Percentiles rank a stretch among this genome's conserved stretches.
phyloP scores from a whole-genome alignment of 2,888 invertebrate genomes.

The Leucophora obtusa region DNA sequence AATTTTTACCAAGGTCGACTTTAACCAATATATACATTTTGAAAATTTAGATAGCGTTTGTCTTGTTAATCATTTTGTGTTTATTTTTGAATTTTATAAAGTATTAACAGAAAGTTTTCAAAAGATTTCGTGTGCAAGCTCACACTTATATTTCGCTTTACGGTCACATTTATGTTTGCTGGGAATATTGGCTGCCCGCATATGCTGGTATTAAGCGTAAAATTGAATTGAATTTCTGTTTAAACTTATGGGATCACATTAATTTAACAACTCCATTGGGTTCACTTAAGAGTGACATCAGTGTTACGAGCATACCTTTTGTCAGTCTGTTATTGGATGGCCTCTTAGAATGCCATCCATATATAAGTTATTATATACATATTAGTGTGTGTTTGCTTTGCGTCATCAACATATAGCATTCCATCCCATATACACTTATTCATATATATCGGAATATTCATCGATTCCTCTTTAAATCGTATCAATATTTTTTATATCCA shows the following conservation, averaged over 20 bases:
- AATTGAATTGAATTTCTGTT: conserved; percentile 76
- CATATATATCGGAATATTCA: conserved; percentile 1
- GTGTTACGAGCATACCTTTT: conserved; percentile 49
- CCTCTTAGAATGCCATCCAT: neutral
- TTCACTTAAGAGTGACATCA: conserved; percentile 63
- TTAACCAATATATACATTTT: too few species aligned
- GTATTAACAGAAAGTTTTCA: too few species aligned
- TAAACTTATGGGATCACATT: conserved; percentile 75
- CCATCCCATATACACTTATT: conserved; percentile 1
- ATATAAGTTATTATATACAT: neutral
- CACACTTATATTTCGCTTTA: too few species aligned
- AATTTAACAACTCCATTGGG: conserved; percentile 73
- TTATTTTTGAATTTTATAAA: too few species aligned
- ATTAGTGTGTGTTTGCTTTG: neutral
- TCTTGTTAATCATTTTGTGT: too few species aligned
- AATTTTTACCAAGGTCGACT: too few species aligned
- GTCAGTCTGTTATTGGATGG: conserved; percentile 28
- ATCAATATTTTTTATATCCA: conserved; percentile 43
- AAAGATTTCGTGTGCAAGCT: too few species aligned
- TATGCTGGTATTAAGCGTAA: conserved; percentile 68
- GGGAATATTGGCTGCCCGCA: conserved; percentile 51
- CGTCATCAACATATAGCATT: neutral
- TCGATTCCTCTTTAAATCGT: conserved; percentile 9
- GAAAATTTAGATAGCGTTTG: too few species aligned
- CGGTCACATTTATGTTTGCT: too few species aligned